Evolutionary conservation across 2,888 invertebrate genomes (phyloP), one percentile per base, ranked within the genome.

Genomic region (Bursaphelenchus okinawaensis): DNA sequence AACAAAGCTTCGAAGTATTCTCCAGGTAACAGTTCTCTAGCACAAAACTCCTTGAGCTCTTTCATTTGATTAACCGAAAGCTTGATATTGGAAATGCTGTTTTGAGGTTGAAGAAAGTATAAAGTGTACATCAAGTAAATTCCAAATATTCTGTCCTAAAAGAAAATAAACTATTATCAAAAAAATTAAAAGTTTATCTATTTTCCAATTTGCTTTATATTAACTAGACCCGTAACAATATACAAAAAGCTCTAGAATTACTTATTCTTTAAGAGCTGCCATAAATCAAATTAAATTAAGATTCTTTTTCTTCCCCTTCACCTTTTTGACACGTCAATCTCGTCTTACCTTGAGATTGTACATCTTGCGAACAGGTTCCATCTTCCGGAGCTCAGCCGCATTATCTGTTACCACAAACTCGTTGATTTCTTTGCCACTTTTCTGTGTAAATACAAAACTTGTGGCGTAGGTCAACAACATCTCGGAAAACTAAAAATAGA

Each of bases 91-190:
- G 60, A 31, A 2, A 51, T 27, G 19, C 40, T 22, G 22, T 4
- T 59, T 50, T 59, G 60, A 19, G 60, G 60, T 57, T 59, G 60
- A n/a, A 50, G 29, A 22, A 59, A 59, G 28, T 20, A 59, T 12
- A 59, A 27, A 1, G 23, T 19, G 7, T 59, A 59, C 12, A 50
- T 59, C 7, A 59, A 27, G 52, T 51, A 59, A 20, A 59, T 50
- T 6, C 60, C 60, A 27, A 59, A 59, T 4, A 59, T 23, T 59
- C 60, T 31, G 12, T 59, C 60, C 60, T 59, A 27, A 19, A 59
- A 4, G 3, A 40, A 40, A 16, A 59, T 16, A 16, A 50, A 52
- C 9, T n/a, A 24, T 23, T 4, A 1, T 23, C 16, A 56, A 56
- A 4, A 20, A n/a, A n/a, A n/a, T n/a, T n/a, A n/a, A n/a, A n/a